phyloP scores from a whole-genome alignment of 2,113 vertebrate genomes.

The Mastomys natalensis region DNA sequence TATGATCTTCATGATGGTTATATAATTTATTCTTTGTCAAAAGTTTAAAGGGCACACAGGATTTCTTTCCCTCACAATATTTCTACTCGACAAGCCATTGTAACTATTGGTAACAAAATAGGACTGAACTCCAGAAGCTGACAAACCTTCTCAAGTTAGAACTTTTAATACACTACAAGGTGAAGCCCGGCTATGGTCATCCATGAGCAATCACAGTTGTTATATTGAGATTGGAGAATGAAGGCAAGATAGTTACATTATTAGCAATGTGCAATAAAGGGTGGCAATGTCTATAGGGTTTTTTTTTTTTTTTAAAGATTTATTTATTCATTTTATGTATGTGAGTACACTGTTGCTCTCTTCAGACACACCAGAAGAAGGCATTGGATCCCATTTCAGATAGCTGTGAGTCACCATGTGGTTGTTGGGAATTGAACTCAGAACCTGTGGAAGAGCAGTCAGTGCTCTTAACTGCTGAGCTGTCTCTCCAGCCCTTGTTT shows the following conservation, averaged over 20 bases:
- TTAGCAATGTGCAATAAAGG: background rate
- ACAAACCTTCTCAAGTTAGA: conserved; percentile 20
- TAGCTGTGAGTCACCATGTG: too few species aligned
- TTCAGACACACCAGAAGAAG: too few species aligned
- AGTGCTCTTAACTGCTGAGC: too few species aligned
- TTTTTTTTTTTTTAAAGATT: background rate
- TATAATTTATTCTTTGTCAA: conserved; percentile 6
- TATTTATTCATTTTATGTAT: too few species aligned
- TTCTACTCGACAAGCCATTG: background rate
- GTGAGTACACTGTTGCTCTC: too few species aligned
- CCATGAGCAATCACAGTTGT: background rate
- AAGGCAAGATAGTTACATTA: background rate
- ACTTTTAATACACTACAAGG: background rate
- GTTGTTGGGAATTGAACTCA: too few species aligned
- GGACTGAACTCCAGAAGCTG: background rate
- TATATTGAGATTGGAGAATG: background rate
- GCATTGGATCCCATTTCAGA: too few species aligned
- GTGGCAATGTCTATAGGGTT: background rate
- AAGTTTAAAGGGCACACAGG: background rate
- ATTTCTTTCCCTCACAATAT: background rate
- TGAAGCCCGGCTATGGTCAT: background rate
- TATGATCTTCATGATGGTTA: background rate
- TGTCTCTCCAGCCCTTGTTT: background rate
- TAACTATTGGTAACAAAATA: background rate
- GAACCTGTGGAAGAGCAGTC: too few species aligned